Evolutionary conservation across 2,888 invertebrate genomes (phyloP).

Genomic region (Branchipolynoe longqiensis): DNA sequence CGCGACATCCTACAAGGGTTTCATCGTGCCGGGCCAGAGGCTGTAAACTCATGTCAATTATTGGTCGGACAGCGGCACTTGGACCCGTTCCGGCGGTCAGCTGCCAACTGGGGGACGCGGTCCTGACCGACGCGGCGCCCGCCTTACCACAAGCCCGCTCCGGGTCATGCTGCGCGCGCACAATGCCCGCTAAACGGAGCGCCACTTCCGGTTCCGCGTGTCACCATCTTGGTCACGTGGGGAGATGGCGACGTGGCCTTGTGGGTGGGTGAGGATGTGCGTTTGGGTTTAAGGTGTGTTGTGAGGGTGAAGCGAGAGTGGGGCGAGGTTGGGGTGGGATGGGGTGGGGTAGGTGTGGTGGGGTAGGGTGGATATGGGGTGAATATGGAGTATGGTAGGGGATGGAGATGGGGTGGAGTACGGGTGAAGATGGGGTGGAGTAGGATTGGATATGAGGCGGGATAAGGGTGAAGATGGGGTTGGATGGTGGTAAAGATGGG

Average conservation of each 20-base stretch:
- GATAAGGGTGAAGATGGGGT: no score
- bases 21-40: slow-evolving; percentile 21
- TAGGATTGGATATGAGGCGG: no score
- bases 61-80: slow-evolving; percentile 34
- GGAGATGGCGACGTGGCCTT: not conserved
- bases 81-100: slow-evolving; percentile 13
- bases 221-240: not conserved
- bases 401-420: no score
- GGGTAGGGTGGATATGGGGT: not conserved
- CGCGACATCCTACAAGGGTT: not conserved
- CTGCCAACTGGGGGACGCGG: not conserved
- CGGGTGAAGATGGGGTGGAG: no score
- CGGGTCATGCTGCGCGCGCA: not conserved
- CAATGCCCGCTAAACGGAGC: slow-evolving; percentile 28
- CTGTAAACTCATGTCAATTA: slow-evolving; percentile 17
- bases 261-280: not conserved
- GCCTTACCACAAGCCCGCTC: not conserved
- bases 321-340: not conserved
- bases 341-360: not conserved
- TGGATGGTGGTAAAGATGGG: no score
- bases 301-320: not conserved
- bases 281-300: not conserved
- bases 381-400: not conserved
- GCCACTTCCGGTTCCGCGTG: slow-evolving; percentile 13
- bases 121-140: not conserved